Evolutionary conservation across 2,797 vertebrate species (phyloP).

Genomic region (Emydoidea blandingii): DNA sequence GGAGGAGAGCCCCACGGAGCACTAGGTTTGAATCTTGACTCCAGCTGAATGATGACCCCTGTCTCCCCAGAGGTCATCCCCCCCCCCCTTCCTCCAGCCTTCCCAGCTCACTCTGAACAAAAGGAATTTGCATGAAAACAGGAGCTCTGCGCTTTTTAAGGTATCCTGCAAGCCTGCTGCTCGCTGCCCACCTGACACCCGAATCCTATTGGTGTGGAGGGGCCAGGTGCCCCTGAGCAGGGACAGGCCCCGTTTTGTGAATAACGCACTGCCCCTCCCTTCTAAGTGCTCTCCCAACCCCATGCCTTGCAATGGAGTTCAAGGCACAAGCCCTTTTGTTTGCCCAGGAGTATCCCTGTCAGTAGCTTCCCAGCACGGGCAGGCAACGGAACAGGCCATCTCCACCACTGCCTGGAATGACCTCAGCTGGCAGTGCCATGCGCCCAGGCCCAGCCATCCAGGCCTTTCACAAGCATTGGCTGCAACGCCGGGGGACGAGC

Average conservation of each 20-base stretch:
- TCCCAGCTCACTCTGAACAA: background rate
- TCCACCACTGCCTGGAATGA: background rate
- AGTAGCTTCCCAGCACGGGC: background rate
- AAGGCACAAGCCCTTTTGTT: background rate
- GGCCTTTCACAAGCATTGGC: constrained; percentile 65
- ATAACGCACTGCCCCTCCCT: background rate
- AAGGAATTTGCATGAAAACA: background rate
- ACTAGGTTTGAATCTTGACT: background rate
- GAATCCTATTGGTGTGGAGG: background rate
- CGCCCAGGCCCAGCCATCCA: background rate
- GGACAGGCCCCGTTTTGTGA: background rate
- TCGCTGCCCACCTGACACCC: background rate
- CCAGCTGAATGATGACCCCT: background rate
- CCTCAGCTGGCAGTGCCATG: no score
- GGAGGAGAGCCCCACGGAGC: background rate
- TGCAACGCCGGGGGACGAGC: constrained; percentile 54
- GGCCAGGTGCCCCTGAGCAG: background rate
- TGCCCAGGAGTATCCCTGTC: background rate
- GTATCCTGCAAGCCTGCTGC: background rate
- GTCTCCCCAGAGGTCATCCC: background rate
- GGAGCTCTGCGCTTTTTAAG: background rate
- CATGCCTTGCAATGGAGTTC: background rate
- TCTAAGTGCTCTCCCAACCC: background rate
- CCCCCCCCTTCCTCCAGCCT: background rate
- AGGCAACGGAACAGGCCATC: background rate